Percentiles rank a stretch among this genome's conserved stretches.
These are phyloP conservation scores for Hydrozoanthus tunicans DNA, from an alignment of 64 coral and sea anemone genomes.

Conservation along the genomic window DNA sequence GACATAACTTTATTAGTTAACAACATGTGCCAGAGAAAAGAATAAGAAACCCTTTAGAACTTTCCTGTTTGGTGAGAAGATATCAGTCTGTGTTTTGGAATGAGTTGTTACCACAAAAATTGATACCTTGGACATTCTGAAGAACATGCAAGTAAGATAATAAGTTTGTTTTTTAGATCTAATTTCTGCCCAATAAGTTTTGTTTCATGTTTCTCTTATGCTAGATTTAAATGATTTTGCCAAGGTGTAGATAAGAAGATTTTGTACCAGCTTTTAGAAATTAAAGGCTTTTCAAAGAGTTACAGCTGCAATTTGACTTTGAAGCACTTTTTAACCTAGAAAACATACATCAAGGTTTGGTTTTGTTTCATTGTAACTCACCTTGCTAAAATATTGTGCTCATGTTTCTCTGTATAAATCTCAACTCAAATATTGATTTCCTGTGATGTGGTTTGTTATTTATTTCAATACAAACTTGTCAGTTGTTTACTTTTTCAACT, in stretches of 20 bases:
- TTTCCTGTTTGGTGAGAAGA: not conserved
- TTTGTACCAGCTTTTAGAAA: too few relatives aligned
- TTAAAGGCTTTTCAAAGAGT: too few relatives aligned
- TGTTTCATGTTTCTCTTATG: not conserved
- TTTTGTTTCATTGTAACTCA: not conserved
- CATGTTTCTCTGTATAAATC: not conserved
- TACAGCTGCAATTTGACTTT: too few relatives aligned
- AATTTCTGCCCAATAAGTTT: not conserved
- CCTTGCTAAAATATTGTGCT: not conserved
- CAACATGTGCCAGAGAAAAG: too few relatives aligned
- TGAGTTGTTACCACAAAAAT: not conserved
- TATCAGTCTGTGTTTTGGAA: not conserved
- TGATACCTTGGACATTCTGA: not conserved
- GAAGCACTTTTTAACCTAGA: too few relatives aligned
- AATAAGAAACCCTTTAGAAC: too few relatives aligned
- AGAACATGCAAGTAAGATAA: not conserved
- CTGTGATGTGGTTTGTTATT: not conserved
- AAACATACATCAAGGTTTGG: too few relatives aligned
- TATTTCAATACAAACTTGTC: not conserved
- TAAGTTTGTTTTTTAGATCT: not conserved
- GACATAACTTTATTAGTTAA: too few relatives aligned
- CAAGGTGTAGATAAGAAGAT: too few relatives aligned
- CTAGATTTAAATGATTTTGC: too few relatives aligned
- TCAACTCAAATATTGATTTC: not conserved
- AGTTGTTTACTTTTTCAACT: slow-evolving; percentile 14